Conservation (phyloP, 1,140 invertebrate genomes). For the Ostrea edulis region DNA sequence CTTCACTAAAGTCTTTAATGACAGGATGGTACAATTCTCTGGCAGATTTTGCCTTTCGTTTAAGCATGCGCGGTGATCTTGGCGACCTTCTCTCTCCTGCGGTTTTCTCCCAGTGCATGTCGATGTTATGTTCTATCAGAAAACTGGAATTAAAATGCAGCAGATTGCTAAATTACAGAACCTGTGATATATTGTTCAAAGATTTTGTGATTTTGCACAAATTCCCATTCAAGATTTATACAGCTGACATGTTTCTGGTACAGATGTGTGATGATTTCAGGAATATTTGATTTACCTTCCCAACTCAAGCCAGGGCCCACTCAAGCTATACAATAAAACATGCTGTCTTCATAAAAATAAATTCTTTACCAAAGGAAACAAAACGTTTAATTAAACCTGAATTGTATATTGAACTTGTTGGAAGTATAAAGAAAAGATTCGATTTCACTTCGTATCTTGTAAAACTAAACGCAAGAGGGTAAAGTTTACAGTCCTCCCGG, state of each 20-base stretch:
- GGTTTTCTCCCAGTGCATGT: slow-evolving; percentile 45
- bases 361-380: too few relatives aligned
- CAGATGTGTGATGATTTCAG: not conserved
- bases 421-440: too few relatives aligned
- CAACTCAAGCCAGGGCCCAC: too few relatives aligned
- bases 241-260: not conserved
- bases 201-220: not conserved
- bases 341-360: too few relatives aligned
- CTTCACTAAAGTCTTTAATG: slow-evolving; percentile 47
- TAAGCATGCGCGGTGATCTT: slow-evolving; percentile 31
- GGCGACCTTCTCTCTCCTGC: slow-evolving; percentile 30
- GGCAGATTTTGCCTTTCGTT: slow-evolving; percentile 43
- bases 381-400: too few relatives aligned
- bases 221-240: not conserved
- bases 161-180: not conserved
- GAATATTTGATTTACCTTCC: too few relatives aligned
- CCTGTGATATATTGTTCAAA: not conserved
- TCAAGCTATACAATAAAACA: too few relatives aligned
- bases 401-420: too few relatives aligned
- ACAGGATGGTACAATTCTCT: slow-evolving; percentile 49
- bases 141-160: not conserved
- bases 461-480: too few relatives aligned
- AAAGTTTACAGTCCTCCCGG: too few relatives aligned
- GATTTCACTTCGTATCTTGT: too few relatives aligned
- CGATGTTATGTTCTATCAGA: not conserved